phyloP scores from a whole-genome alignment of 2,888 invertebrate species.

The Dicyrtoma fusca region DNA sequence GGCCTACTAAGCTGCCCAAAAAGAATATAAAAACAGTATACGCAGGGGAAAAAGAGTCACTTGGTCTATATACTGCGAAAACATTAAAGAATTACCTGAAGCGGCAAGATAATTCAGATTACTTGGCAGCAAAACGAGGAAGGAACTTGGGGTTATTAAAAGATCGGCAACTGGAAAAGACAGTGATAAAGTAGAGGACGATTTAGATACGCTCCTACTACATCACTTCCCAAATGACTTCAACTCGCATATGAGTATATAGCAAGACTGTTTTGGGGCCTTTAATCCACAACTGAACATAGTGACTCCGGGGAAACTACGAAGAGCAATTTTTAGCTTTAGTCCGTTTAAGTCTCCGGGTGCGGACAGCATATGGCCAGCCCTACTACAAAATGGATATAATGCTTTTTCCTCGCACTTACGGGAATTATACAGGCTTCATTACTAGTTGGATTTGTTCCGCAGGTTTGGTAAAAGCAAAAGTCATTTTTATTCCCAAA shows the following conservation, averaged over 20 bases:
- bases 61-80: background rate
- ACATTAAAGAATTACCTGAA: constrained; percentile 5
- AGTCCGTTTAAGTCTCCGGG: constrained; percentile 37
- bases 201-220: too few relatives aligned
- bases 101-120: background rate
- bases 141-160: too few relatives aligned
- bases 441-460: constrained; percentile 12
- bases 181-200: too few relatives aligned
- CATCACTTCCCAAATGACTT: too few relatives aligned
- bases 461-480: background rate
- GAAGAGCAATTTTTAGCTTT: constrained; percentile 21
- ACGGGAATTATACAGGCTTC: background rate
- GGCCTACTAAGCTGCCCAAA: too few relatives aligned
- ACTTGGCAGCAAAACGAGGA: too few relatives aligned
- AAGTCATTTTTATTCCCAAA: constrained; percentile 41
- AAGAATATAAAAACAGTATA: too few relatives aligned
- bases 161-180: too few relatives aligned
- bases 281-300: too few relatives aligned
- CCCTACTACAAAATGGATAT: constrained; percentile 12
- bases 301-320: constrained; percentile 13
- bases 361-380: constrained; percentile 36
- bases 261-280: too few relatives aligned
- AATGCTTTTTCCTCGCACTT: background rate
- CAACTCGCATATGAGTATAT: too few relatives aligned
- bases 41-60: too few relatives aligned